Evolutionary conservation across 2,888 invertebrate species (phyloP), one percentile per base, ranked within the genome.

Genomic region (Pantelozetes paolii): DNA sequence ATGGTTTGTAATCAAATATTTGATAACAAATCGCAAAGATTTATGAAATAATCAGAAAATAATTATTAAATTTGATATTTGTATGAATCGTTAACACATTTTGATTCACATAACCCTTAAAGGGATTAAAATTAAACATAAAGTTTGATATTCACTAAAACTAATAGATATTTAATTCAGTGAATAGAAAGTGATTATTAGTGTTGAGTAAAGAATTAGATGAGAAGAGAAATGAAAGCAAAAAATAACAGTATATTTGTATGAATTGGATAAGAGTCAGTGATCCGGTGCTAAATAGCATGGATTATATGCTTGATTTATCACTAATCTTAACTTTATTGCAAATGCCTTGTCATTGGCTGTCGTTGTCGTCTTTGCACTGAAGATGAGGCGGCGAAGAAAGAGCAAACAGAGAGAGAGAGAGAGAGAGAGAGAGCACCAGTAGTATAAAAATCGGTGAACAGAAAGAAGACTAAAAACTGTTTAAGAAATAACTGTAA

Each of bases 231-330:
- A 11, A 20, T 8, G 11, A 32, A 28, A 32, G 8, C 32, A 59
- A 23, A 23, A 23, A 2, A 30, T 23, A 57, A 57, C 5, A 23
- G 36, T n/a, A 64, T 2, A 28, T 15, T 30, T 8, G 28, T 62
- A 32, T n/a, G 28, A 30, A 64, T 32, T 40, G 45, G 69, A 45
- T 69, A 42, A 42, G 45, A 69, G 45, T 69, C 45, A 69, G 69
- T 69, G 69, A 69, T 69, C 45, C 69, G 26, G 45, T 69, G 69
- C 69, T 69, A 69, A 69, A 69, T 69, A 45, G 69, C 11, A 23
- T 2, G 69, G 69, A 69, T 69, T 69, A 69, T 69, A 42, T 69
- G 69, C 69, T 69, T 69, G 69, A 69, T 69, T 45, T 69, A 69
- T 69, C 45, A 45, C 23, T 45, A 26, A 45, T 69, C 69, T 69